These are phyloP conservation scores for Drosophila neonasuta DNA, from an alignment of 2,888 invertebrate genomes.

Conservation along the genomic window DNA sequence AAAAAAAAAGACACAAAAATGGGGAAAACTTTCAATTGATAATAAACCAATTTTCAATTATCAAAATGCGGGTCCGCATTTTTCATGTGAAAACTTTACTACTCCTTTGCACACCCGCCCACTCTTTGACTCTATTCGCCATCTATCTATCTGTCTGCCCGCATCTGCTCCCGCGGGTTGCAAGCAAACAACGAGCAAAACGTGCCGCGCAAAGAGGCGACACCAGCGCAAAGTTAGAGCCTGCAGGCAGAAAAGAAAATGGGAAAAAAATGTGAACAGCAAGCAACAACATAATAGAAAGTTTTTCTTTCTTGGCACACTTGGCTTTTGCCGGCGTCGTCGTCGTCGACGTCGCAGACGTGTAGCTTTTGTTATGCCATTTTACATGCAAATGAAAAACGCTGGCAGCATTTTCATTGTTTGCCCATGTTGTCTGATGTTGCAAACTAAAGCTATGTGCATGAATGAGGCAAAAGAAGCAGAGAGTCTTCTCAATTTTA, in stretches of 20 bases:
- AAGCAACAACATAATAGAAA: slow-evolving; percentile 55
- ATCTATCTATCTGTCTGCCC: neutral
- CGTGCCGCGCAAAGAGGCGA: slow-evolving; percentile 59
- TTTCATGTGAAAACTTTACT: slow-evolving; percentile 62
- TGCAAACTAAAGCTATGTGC: neutral
- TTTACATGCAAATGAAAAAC: slow-evolving; percentile 69
- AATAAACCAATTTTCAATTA: slow-evolving; percentile 59
- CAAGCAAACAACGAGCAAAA: slow-evolving; percentile 52
- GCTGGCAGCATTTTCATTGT: slow-evolving; percentile 47
- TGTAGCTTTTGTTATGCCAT: slow-evolving; percentile 62
- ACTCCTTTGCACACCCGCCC: slow-evolving; percentile 10
- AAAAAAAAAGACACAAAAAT: neutral
- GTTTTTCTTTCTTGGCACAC: slow-evolving; percentile 61
- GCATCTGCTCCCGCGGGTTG: slow-evolving; percentile 24
- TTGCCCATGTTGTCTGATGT: neutral
- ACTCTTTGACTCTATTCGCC: neutral
- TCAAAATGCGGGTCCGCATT: slow-evolving; percentile 48
- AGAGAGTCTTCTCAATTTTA: neutral
- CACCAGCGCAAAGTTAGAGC: slow-evolving; percentile 35
- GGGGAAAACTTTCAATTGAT: slow-evolving; percentile 61
- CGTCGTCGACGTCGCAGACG: slow-evolving; percentile 5
- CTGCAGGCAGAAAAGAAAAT: slow-evolving; percentile 46
- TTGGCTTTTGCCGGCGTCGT: slow-evolving; percentile 42
- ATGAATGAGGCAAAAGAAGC: neutral
- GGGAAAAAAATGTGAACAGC: slow-evolving; percentile 2